These are phyloP conservation scores for Blera fallax DNA, from an alignment of 2,888 invertebrate genomes.

Conservation along the genomic window DNA sequence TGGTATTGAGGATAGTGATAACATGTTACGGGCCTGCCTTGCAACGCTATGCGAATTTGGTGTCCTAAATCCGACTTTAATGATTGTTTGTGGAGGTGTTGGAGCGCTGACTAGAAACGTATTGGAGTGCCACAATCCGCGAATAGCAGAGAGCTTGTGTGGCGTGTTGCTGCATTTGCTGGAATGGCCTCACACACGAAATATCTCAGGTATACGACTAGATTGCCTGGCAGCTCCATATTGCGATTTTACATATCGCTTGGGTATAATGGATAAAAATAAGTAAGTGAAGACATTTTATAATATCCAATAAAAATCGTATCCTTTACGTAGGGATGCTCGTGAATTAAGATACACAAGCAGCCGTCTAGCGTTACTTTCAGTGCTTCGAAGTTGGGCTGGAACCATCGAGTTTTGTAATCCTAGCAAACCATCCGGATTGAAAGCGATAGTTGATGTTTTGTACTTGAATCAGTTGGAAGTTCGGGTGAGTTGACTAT, in stretches of 20 bases:
- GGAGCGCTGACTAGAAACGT: slow-evolving; percentile 91
- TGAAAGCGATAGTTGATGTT: slow-evolving; percentile 90
- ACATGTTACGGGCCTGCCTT: slow-evolving; percentile 91
- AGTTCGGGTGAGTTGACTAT: slow-evolving; percentile 89
- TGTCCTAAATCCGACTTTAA: slow-evolving; percentile 90
- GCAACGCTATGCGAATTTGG: slow-evolving; percentile 95
- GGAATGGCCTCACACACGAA: slow-evolving; percentile 91
- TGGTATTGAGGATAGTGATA: slow-evolving; percentile 88
- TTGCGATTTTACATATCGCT: slow-evolving; percentile 93
- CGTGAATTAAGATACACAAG: slow-evolving; percentile 92
- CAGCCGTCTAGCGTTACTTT: slow-evolving; percentile 91
- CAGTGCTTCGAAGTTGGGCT: slow-evolving; percentile 95
- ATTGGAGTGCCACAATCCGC: slow-evolving; percentile 92
- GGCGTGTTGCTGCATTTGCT: slow-evolving; percentile 93
- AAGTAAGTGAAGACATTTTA: slow-evolving; percentile 82
- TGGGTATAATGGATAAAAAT: slow-evolving; percentile 87
- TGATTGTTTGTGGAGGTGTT: slow-evolving; percentile 92
- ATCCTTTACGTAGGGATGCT: slow-evolving; percentile 84
- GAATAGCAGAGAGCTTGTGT: slow-evolving; percentile 94
- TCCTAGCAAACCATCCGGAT: slow-evolving; percentile 88
- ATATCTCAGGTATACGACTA: slow-evolving; percentile 89
- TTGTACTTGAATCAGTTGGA: slow-evolving; percentile 93
- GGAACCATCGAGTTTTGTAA: slow-evolving; percentile 94
- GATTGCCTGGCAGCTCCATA: slow-evolving; percentile 95
- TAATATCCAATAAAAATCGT: neutral